Conservation (phyloP, 1,140 invertebrate genomes). For the Eubasilissa regina region DNA sequence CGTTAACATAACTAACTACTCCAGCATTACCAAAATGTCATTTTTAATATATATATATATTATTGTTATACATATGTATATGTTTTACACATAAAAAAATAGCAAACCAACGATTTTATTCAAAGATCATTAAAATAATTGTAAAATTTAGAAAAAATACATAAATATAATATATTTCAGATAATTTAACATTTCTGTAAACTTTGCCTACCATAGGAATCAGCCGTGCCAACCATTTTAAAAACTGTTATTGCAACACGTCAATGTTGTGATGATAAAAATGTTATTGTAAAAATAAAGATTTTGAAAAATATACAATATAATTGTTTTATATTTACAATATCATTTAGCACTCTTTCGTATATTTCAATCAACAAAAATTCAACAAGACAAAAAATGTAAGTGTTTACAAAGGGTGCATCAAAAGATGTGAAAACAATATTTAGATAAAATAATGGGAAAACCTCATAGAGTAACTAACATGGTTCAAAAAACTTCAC, state of each 20-base stretch:
- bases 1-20: slow-evolving; percentile 15
- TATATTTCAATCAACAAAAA: slow-evolving; percentile 6
- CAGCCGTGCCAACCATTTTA: slow-evolving; percentile 41
- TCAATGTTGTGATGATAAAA: background rate
- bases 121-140: slow-evolving; percentile 24
- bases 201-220: slow-evolving; percentile 47
- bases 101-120: slow-evolving; percentile 31
- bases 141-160: slow-evolving; percentile 37
- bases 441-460: background rate
- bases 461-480: background rate
- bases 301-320: slow-evolving; percentile 34
- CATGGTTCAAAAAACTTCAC: no score
- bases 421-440: slow-evolving; percentile 14
- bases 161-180: slow-evolving; percentile 26
- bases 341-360: background rate
- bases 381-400: background rate
- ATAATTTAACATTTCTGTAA: slow-evolving; percentile 36
- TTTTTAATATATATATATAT: slow-evolving; percentile 9
- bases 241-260: background rate
- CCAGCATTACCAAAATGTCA: slow-evolving; percentile 17
- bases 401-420: background rate
- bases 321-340: slow-evolving; percentile 6
- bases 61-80: slow-evolving; percentile 8
- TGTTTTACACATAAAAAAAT: slow-evolving; percentile 8
- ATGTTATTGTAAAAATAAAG: slow-evolving; percentile 39